A percentile compares a stretch with the other conserved stretches of the same genome.
Evolutionary conservation across 2,888 invertebrate species (phyloP).

Genomic region (Prosapia bicincta): DNA sequence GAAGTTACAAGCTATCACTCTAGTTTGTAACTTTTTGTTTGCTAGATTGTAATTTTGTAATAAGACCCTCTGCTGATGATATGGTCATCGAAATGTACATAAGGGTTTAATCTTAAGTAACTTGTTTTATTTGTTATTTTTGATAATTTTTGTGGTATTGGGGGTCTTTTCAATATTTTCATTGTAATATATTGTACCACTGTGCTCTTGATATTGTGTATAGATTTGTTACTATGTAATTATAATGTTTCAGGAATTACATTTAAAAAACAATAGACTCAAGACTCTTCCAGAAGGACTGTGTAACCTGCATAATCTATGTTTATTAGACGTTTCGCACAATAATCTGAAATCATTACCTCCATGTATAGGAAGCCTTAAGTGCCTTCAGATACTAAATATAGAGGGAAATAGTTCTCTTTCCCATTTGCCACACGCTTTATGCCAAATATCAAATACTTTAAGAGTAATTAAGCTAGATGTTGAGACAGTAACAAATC

Average conservation of each 20-base stretch:
- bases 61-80: too few species aligned
- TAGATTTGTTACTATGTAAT: not conserved
- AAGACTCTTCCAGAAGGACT: conserved; percentile 66
- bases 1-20: too few species aligned
- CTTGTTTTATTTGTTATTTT: too few species aligned
- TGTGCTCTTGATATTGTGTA: too few species aligned
- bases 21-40: too few species aligned
- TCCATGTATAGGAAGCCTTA: conserved; percentile 52
- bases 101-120: too few species aligned
- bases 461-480: not conserved
- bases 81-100: too few species aligned
- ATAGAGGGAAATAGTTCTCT: conserved; percentile 11
- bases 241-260: conserved; percentile 58
- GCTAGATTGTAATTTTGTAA: too few species aligned
- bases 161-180: too few species aligned
- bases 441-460: not conserved
- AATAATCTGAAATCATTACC: conserved; percentile 66
- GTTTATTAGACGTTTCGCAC: conserved; percentile 65
- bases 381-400: conserved; percentile 1
- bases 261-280: conserved; percentile 68
- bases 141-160: too few species aligned
- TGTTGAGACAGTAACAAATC: conserved; percentile 53
- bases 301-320: conserved; percentile 58
- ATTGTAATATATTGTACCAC: too few species aligned
- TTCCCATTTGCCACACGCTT: not conserved